phyloP scores from a whole-genome alignment of 1,140 invertebrate genomes.

The Dolichoris vasculosae region DNA sequence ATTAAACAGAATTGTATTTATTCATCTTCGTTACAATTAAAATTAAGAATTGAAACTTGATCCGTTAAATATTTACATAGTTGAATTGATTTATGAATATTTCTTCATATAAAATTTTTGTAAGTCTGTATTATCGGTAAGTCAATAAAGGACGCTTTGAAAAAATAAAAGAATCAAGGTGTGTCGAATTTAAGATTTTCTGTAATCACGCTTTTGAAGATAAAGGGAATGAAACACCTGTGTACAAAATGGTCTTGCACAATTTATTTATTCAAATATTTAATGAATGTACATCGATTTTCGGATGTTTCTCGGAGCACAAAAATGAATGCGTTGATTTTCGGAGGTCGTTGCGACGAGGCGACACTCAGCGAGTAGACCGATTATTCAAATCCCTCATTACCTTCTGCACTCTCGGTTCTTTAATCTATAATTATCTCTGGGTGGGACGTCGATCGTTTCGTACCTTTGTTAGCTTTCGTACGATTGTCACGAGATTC shows the following conservation, averaged over 20 bases:
- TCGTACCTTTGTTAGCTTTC: background rate
- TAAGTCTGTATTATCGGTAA: too few species aligned
- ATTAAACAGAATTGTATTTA: too few species aligned
- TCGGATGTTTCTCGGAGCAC: too few species aligned
- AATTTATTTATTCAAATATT: background rate
- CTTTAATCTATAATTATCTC: constrained; percentile 57
- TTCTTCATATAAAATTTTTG: too few species aligned
- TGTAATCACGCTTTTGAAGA: background rate
- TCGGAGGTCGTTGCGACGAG: constrained; percentile 8
- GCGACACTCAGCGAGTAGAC: constrained; percentile 29
- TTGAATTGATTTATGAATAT: too few species aligned
- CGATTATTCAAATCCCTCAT: constrained; percentile 59
- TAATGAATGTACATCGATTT: constrained; percentile 7
- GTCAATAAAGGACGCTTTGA: too few species aligned
- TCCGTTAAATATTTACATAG: too few species aligned
- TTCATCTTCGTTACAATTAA: too few species aligned
- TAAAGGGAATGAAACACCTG: background rate
- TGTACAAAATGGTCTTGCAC: background rate
- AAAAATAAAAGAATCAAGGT: too few species aligned
- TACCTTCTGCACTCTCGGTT: constrained; percentile 29
- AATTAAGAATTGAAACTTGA: too few species aligned
- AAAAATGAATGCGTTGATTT: background rate
- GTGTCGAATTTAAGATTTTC: too few species aligned
- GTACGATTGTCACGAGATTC: background rate
- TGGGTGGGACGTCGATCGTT: background rate